Percentiles rank a stretch among this genome's conserved stretches.
These are phyloP conservation scores for Taenaris catops DNA, from an alignment of 2,888 invertebrate species.

Conservation along the genomic window DNA sequence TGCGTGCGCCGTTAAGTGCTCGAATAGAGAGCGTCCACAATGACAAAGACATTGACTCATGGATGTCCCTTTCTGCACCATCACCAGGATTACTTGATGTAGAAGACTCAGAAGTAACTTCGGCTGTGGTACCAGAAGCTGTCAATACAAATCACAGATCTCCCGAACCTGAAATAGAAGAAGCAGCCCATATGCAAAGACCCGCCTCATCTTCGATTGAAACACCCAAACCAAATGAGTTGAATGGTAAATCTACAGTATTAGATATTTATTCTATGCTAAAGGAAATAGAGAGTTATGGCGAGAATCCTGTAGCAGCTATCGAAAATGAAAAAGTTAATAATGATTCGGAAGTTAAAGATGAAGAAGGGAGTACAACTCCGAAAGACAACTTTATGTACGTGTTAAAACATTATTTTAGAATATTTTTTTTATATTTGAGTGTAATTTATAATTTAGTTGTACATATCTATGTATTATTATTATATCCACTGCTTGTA, in stretches of 20 bases:
- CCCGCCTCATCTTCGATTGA: slow-evolving; percentile 27
- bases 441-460: not conserved
- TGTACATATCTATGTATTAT: not conserved
- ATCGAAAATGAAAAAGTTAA: slow-evolving; percentile 31
- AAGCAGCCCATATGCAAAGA: slow-evolving; percentile 17
- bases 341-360: slow-evolving; percentile 35
- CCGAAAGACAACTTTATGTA: slow-evolving; percentile 69
- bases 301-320: slow-evolving; percentile 55
- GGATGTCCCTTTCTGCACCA: slow-evolving; percentile 68
- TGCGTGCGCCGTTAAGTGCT: slow-evolving; percentile 52
- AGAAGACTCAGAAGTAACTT: slow-evolving; percentile 29
- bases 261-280: slow-evolving; percentile 74
- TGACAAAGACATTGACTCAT: slow-evolving; percentile 71
- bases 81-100: slow-evolving; percentile 50
- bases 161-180: slow-evolving; percentile 6
- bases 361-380: slow-evolving; percentile 38
- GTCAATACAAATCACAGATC: slow-evolving; percentile 4
- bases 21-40: slow-evolving; percentile 61
- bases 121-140: slow-evolving; percentile 18
- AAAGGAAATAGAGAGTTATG: slow-evolving; percentile 71
- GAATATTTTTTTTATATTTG: slow-evolving; percentile 20
- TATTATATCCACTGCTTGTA: no score
- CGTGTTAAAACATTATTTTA: slow-evolving; percentile 30
- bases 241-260: slow-evolving; percentile 57
- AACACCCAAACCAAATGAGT: slow-evolving; percentile 36